Conservation (phyloP, 2,113 vertebrate genomes). For the Lontra canadensis region DNA sequence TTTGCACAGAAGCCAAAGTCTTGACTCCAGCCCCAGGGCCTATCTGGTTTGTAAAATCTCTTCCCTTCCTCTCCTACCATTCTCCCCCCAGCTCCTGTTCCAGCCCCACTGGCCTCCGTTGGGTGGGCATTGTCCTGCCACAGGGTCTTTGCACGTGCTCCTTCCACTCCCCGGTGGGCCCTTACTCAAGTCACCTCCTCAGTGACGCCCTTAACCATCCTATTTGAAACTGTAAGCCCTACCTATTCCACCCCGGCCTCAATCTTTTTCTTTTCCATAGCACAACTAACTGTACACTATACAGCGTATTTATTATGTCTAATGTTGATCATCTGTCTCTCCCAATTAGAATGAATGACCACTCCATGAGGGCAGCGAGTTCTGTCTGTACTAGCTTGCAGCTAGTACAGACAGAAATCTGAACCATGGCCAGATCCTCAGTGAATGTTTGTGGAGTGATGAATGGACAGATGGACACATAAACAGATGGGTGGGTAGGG, state of each 20-base stretch:
- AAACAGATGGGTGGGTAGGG: background rate
- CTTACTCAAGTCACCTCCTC: background rate
- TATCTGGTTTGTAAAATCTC: background rate
- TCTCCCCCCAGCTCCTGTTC: background rate
- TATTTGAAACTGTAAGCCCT: background rate
- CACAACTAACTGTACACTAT: accelerated
- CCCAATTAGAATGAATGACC: background rate
- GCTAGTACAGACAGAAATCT: too few relatives aligned
- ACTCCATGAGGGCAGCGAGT: too few relatives aligned
- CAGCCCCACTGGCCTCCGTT: background rate
- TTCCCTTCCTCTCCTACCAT: background rate
- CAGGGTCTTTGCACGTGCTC: background rate
- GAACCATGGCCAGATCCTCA: background rate
- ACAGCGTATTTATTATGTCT: too few relatives aligned
- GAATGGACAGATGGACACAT: accelerated
- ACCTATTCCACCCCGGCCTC: background rate
- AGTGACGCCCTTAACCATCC: background rate
- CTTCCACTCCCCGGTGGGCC: background rate
- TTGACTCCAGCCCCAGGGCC: background rate
- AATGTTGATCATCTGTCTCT: background rate
- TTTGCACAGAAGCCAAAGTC: background rate
- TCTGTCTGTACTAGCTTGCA: background rate
- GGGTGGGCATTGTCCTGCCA: background rate
- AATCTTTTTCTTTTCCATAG: accelerated
- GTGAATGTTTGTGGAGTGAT: background rate